phyloP scores from a whole-genome alignment of 2,888 invertebrate species.

The Portevinia maculata region DNA sequence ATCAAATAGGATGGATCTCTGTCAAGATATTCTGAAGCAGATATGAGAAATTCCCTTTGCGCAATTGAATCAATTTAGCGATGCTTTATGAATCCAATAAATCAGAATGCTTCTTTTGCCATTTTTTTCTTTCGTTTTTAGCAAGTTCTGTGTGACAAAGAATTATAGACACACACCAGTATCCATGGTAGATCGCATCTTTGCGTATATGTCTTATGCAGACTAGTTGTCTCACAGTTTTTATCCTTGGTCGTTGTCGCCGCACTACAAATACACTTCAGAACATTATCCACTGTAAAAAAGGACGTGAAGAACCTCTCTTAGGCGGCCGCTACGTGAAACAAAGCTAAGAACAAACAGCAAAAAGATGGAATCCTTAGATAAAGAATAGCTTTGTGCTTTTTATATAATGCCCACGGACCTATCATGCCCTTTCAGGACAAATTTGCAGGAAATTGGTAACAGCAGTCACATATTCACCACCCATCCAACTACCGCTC shows the following conservation, averaged over 20 bases:
- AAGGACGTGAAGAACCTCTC: neutral
- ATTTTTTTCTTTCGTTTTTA: no score
- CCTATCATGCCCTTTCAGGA: conserved; percentile 6
- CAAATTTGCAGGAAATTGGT: conserved; percentile 62
- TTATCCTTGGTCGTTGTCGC: conserved; percentile 12
- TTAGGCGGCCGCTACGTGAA: neutral
- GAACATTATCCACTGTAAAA: conserved; percentile 53
- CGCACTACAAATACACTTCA: conserved; percentile 25
- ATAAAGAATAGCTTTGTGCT: conserved; percentile 52
- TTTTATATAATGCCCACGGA: conserved; percentile 44
- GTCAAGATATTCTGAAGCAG: conserved; percentile 21
- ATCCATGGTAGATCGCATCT: no score
- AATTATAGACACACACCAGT: no score
- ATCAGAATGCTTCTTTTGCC: conserved; percentile 55
- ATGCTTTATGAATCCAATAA: conserved; percentile 68
- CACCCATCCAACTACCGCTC: neutral
- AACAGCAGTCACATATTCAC: conserved; percentile 46
- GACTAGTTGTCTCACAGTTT: conserved; percentile 61
- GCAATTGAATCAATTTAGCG: conserved; percentile 71
- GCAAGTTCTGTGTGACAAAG: no score
- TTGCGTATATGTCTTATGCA: conserved; percentile 17
- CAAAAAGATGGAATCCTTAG: conserved; percentile 21
- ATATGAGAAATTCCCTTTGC: conserved; percentile 51
- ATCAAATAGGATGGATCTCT: conserved; percentile 6
- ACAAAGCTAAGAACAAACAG: conserved; percentile 17